A percentile compares a stretch with the other conserved stretches of the same genome.
Conservation (phyloP, 2,797 vertebrate species). For the Trachops cirrhosus region DNA sequence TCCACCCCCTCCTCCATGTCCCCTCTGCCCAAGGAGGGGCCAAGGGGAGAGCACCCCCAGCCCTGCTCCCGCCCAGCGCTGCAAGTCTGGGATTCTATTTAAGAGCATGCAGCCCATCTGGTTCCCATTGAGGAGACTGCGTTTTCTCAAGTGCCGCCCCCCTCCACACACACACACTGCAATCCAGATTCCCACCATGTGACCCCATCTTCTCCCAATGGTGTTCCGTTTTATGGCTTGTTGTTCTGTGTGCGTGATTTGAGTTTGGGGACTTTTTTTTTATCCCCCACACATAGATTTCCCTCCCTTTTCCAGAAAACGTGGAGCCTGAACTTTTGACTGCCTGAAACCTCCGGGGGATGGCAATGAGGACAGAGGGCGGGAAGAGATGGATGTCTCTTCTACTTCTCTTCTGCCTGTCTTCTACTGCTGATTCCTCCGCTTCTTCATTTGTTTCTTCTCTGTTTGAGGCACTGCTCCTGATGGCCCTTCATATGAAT, state of each 20-base stretch:
- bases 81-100: constrained; percentile 77
- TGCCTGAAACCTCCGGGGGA: constrained; percentile 79
- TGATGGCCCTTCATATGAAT: constrained; percentile 40
- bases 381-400: constrained; percentile 62
- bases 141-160: constrained; percentile 80
- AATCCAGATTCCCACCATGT: constrained; percentile 84
- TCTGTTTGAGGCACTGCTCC: constrained; percentile 38
- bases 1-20: constrained; percentile 43
- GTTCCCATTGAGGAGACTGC: constrained; percentile 84
- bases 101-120: constrained; percentile 84
- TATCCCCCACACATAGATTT: constrained; percentile 49
- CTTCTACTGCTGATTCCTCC: not conserved
- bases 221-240: constrained; percentile 76
- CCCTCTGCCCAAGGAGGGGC: constrained; percentile 33
- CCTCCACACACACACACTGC: constrained; percentile 52
- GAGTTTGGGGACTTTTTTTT: constrained; percentile 69
- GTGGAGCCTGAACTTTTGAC: constrained; percentile 85
- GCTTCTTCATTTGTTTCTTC: constrained; percentile 52
- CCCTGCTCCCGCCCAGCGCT: constrained; percentile 33
- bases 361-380: constrained; percentile 64
- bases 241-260: constrained; percentile 77
- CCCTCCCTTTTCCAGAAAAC: constrained; percentile 80
- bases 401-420: too few relatives aligned
- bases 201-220: constrained; percentile 78
- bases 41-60: constrained; percentile 42